Conservation (phyloP, 2,113 vertebrate genomes). For the Butorides virescens region DNA sequence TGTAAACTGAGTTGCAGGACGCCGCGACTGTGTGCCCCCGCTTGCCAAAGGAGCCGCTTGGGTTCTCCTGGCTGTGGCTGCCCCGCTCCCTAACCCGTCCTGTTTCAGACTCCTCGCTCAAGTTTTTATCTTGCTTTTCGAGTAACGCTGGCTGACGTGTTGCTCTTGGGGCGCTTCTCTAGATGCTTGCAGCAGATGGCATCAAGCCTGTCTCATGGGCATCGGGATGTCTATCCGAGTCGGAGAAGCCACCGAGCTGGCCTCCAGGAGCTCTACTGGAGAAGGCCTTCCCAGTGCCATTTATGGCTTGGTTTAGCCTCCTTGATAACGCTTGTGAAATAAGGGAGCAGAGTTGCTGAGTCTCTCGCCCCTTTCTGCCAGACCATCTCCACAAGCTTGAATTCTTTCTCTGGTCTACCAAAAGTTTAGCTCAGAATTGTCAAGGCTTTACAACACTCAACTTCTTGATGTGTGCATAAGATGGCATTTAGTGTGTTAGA, state of each 20-base stretch:
- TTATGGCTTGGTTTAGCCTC: background rate
- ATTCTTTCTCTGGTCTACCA: background rate
- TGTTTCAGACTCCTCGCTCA: background rate
- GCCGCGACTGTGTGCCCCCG: background rate
- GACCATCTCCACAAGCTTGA: background rate
- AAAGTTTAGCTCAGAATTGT: background rate
- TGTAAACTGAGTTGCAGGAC: background rate
- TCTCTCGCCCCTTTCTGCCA: background rate
- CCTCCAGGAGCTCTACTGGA: background rate
- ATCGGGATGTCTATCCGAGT: no score
- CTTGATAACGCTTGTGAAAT: background rate
- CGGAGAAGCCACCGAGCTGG: background rate
- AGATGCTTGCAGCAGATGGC: background rate
- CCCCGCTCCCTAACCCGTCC: background rate
- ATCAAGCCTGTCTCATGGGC: background rate
- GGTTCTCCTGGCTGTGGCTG: background rate
- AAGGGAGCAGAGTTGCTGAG: background rate
- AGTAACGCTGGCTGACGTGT: rapidly evolving
- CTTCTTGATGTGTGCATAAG: no score
- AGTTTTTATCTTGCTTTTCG: background rate
- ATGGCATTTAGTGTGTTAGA: no score
- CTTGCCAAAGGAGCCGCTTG: background rate
- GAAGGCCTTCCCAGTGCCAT: background rate
- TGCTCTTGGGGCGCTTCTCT: background rate
- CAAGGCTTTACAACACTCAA: background rate